Conservation (phyloP, 2,888 invertebrate genomes). For the Meganola albula region DNA sequence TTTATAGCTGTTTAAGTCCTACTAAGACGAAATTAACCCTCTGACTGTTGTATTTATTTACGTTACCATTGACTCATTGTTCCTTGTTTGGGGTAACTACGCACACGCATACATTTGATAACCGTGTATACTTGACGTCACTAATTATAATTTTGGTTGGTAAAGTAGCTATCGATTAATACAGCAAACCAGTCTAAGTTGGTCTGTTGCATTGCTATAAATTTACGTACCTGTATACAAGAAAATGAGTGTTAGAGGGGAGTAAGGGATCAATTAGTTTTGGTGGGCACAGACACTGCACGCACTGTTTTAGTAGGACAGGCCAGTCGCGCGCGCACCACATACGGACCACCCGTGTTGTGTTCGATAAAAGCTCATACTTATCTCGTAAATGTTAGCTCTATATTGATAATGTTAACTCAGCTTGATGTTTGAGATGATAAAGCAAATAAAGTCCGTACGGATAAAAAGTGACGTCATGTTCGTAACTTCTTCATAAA, state of each 20-base stretch:
- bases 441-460: conserved; percentile 19
- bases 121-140: conserved; percentile 52
- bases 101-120: conserved; percentile 46
- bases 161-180: conserved; percentile 52
- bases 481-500: not conserved
- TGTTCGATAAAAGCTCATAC: conserved; percentile 41
- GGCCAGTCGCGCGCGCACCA: conserved; percentile 48
- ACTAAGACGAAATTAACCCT: too few relatives aligned
- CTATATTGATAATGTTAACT: conserved; percentile 42
- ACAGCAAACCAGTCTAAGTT: conserved; percentile 37
- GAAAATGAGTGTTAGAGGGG: conserved; percentile 30
- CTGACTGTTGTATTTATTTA: conserved; percentile 36
- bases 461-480: conserved; percentile 16
- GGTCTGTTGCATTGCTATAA: conserved; percentile 42
- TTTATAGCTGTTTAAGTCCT: too few relatives aligned
- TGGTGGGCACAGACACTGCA: conserved; percentile 31
- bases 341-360: conserved; percentile 53
- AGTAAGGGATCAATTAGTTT: conserved; percentile 34
- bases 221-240: conserved; percentile 23
- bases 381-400: conserved; percentile 44
- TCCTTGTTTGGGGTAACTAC: conserved; percentile 48
- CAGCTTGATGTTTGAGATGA: conserved; percentile 38
- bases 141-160: conserved; percentile 47
- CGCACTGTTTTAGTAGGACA: conserved; percentile 36
- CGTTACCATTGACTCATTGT: conserved; percentile 40